Percentiles rank a stretch among this genome's conserved stretches.
Evolutionary conservation across 2,113 vertebrate species (phyloP).

Genomic region (Nycticryphes semicollaris): DNA sequence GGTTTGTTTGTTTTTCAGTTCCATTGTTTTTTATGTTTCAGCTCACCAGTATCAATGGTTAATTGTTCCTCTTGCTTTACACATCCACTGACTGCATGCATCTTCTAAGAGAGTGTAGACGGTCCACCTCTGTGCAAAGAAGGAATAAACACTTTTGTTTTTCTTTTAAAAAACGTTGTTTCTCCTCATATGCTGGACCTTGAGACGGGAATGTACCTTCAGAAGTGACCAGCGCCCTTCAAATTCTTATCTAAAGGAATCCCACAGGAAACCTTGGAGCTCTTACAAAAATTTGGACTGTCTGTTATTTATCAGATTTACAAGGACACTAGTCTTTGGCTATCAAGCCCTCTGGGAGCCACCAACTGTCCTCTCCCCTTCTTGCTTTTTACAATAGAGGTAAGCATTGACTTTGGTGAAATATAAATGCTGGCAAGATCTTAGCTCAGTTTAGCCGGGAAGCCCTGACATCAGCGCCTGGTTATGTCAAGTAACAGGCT

Average conservation of each 20-base stretch:
- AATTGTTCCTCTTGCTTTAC: not conserved
- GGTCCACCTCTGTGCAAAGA: not conserved
- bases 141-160: not conserved
- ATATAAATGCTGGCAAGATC: slow-evolving; percentile 19
- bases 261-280: slow-evolving; percentile 65
- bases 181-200: slow-evolving; percentile 19
- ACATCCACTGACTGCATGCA: not conserved
- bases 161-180: not conserved
- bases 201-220: slow-evolving; percentile 43
- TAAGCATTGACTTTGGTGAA: slow-evolving; percentile 5
- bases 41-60: not conserved
- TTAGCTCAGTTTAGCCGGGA: slow-evolving; percentile 2
- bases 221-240: slow-evolving; percentile 40
- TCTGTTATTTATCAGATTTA: slow-evolving; percentile 61
- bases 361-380: not conserved
- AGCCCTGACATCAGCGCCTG: slow-evolving; percentile 30
- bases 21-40: not conserved
- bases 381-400: slow-evolving; percentile 7
- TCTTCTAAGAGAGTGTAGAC: not conserved
- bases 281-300: slow-evolving; percentile 53
- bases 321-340: slow-evolving; percentile 61
- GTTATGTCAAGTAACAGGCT: slow-evolving; percentile 38
- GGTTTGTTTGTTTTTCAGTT: not conserved
- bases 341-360: slow-evolving; percentile 23
- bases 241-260: slow-evolving; percentile 70